A percentile compares a stretch with the other conserved stretches of the same genome.
phyloP scores from a whole-genome alignment of 1,140 invertebrate species.

The Procambarus clarkii region DNA sequence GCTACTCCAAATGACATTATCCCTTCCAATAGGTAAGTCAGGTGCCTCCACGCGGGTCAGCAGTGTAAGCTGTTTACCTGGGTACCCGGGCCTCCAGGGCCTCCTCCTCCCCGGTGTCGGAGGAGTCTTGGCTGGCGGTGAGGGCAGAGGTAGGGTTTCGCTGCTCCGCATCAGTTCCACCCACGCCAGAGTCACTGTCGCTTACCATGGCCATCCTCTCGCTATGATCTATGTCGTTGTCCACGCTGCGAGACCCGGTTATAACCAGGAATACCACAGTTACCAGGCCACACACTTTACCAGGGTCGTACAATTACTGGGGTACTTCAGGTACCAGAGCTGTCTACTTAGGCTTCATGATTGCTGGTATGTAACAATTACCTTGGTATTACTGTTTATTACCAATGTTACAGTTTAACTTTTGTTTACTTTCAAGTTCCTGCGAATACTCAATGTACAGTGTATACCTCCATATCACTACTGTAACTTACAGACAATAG shows the following conservation, averaged over 20 bases:
- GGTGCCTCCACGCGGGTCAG: slow-evolving; percentile 43
- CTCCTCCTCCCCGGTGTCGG: slow-evolving; percentile 54
- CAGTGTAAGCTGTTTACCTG: slow-evolving; percentile 39
- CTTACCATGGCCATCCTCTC: slow-evolving; percentile 68
- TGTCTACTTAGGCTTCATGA: background rate
- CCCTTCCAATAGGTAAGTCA: slow-evolving; percentile 20
- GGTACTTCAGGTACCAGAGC: slow-evolving; percentile 20
- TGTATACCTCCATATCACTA: no score
- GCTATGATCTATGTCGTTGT: slow-evolving; percentile 68
- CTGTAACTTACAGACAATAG: no score
- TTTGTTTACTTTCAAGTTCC: no score
- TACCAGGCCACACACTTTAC: slow-evolving; percentile 34
- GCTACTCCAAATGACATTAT: background rate
- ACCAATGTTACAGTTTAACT: background rate
- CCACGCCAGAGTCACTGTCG: slow-evolving; percentile 65
- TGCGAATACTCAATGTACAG: no score
- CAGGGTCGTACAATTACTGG: slow-evolving; percentile 26
- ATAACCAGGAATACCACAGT: slow-evolving; percentile 43
- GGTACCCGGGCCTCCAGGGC: slow-evolving; percentile 36
- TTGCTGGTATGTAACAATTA: background rate
- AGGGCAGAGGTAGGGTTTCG: slow-evolving; percentile 35
- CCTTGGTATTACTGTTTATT: background rate
- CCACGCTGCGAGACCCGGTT: slow-evolving; percentile 60
- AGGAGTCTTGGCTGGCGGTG: slow-evolving; percentile 55
- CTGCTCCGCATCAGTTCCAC: slow-evolving; percentile 49